Percentiles rank a stretch among this genome's conserved stretches.
Conservation (phyloP, 2,113 vertebrate genomes). For the Calyptommatus sinebrachiatus region DNA sequence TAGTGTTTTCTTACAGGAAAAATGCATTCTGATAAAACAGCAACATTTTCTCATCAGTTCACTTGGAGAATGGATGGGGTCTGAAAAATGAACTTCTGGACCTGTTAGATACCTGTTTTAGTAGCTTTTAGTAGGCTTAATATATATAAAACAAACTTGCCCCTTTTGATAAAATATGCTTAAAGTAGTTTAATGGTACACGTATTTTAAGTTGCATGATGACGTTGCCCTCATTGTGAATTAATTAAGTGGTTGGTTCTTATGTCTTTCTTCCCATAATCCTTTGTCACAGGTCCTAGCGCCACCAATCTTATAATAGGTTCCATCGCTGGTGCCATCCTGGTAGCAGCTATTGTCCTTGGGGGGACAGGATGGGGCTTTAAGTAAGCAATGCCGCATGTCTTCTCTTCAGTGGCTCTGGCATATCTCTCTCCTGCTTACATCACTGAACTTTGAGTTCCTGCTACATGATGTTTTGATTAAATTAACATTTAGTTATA, state of each 20-base stretch:
- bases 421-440: constrained; percentile 89
- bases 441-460: constrained; percentile 90
- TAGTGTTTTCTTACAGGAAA: neutral
- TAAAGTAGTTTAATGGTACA: constrained; percentile 39
- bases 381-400: constrained; percentile 99
- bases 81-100: rapidly evolving
- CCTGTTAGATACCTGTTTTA: neutral
- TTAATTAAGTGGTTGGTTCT: constrained; percentile 77
- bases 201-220: constrained; percentile 50
- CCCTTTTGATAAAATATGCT: constrained; percentile 34
- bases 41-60: neutral
- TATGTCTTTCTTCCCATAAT: constrained; percentile 88
- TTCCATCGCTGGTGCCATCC: constrained; percentile 99
- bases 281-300: constrained; percentile 98
- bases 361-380: constrained; percentile 99
- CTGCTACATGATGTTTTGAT: constrained; percentile 81
- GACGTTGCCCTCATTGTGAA: constrained; percentile 64
- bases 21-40: neutral
- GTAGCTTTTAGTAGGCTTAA: constrained; percentile 4
- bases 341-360: constrained; percentile 99
- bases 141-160: constrained; percentile 29
- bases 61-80: neutral
- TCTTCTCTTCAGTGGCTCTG: constrained; percentile 87
- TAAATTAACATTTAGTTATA: neutral
- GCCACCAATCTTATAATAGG: constrained; percentile 99